phyloP scores from a whole-genome alignment of 2,113 vertebrate species.

The Halcyon malimbica region DNA sequence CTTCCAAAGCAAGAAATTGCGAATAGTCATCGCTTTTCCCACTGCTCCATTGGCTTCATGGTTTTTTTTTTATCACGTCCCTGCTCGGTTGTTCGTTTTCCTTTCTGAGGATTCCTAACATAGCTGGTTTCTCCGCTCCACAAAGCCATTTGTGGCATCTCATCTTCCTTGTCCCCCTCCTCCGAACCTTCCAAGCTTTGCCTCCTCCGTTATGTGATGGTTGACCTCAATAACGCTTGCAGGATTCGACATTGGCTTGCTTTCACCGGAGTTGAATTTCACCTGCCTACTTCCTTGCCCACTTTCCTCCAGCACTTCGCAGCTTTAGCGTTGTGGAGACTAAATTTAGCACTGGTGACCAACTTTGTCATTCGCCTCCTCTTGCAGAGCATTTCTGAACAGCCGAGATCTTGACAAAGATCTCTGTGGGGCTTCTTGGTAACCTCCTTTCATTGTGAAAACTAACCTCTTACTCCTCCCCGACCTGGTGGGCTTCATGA shows the following conservation, averaged over 20 bases:
- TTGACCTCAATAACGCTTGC: slow-evolving; percentile 39
- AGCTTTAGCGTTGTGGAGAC: slow-evolving; percentile 22
- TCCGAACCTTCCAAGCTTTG: neutral
- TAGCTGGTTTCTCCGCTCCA: neutral
- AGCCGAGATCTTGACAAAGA: neutral
- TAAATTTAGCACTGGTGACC: slow-evolving; percentile 47
- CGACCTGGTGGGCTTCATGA: neutral
- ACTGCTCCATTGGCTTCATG: neutral
- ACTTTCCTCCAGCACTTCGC: slow-evolving; percentile 1
- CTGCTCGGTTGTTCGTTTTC: neutral
- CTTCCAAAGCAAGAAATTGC: neutral
- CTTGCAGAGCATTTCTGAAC: neutral
- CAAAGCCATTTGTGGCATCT: neutral
- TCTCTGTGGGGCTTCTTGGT: neutral
- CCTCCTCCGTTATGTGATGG: neutral
- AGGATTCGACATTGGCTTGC: neutral
- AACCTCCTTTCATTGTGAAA: slow-evolving; percentile 7
- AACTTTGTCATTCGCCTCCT: neutral
- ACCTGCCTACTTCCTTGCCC: slow-evolving; percentile 58
- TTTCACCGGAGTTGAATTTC: slow-evolving; percentile 29
- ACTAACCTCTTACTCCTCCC: neutral
- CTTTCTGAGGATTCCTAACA: neutral
- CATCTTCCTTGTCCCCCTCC: neutral
- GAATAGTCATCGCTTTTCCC: neutral
- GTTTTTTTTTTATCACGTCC: neutral